A percentile compares a stretch with the other conserved stretches of the same genome.
These are phyloP conservation scores for Saimiri boliviensis DNA, from an alignment of 2,113 vertebrate genomes.

Conservation along the genomic window DNA sequence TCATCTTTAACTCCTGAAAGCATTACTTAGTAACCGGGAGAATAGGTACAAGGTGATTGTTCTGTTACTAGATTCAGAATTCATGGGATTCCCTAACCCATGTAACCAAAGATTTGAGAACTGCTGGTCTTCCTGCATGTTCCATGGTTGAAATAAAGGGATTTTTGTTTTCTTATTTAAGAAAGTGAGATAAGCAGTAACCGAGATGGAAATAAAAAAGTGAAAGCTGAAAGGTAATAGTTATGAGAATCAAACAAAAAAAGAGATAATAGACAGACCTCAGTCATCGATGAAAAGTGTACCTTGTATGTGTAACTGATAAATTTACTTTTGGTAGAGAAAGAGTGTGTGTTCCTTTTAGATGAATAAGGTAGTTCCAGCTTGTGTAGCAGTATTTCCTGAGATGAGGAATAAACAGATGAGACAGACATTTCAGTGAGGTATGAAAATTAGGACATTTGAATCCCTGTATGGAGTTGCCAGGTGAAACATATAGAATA, in stretches of 20 bases:
- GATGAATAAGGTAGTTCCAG: background rate
- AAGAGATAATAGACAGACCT: background rate
- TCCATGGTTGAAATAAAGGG: background rate
- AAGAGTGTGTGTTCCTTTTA: background rate
- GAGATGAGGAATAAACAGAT: background rate
- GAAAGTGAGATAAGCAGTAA: background rate
- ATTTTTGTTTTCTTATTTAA: background rate
- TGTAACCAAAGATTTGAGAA: background rate
- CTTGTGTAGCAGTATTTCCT: background rate
- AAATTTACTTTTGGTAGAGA: background rate
- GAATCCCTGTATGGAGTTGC: background rate
- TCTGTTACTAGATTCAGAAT: background rate
- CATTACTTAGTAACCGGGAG: background rate
- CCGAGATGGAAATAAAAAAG: background rate
- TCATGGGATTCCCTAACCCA: background rate
- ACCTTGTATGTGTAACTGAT: background rate
- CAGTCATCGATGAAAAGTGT: background rate
- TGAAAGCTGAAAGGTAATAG: background rate
- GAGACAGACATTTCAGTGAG: background rate
- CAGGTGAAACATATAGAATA: background rate
- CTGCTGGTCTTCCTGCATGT: background rate
- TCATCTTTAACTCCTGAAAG: background rate
- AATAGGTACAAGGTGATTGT: background rate
- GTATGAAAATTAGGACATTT: background rate
- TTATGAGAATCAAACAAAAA: background rate